Base-by-base conservation (phyloP, 2,113 vertebrate species). In the Todiramphus saurophagus region DNA sequence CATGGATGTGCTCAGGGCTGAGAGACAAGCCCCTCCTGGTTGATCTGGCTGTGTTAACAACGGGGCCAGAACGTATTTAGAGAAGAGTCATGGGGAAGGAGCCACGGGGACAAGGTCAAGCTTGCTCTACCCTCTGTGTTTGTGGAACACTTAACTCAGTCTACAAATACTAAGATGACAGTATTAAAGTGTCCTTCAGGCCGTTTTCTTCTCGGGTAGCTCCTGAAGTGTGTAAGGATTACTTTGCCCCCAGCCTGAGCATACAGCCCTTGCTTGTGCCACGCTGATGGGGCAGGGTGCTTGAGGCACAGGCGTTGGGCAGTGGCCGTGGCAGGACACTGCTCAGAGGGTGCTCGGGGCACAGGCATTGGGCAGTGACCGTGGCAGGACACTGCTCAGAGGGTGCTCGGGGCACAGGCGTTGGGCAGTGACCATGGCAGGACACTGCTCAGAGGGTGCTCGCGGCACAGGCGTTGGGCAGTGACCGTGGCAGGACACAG, bases 331-430 rank as follows among this genome's bases (percentile, higher is more conserved):
- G 59, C 51, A 30, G 46, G 44, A 46, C 44, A 19, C 41, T 43
- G 41, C 41, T 43, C 41, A 43, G 41, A 23, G 13, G 33, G 23
- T 1, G 0, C 44, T 59, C 33, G 0, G 4, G n/a, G 31, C 7
- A 16, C 35, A 41, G 27, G 50, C 2, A 1, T 30, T 1, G 2
- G 27, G 30, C 66, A 37, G 46, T 14, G 48, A 6, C n/a, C 3
- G 7, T 27, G 62, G 59, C 51, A 30, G 46, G 44, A 20, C 44
- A 19, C 41, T 43, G 41, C 41, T 43, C 41, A 43, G 41, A 23
- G 16, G 37, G 25, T 1, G 0, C 44, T 55, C 33, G 0, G 4
- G n/a, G 31, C 7, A 16, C 35, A 44, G 27, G 50, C 2, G 1
- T 30, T 1, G 2, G 27, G 30, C 60, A 35, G 51, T 14, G 48